A percentile compares a stretch with the other conserved stretches of the same genome.
phyloP scores from a whole-genome alignment of 1,140 invertebrate genomes.

The Lamellibrachia luymesi region DNA sequence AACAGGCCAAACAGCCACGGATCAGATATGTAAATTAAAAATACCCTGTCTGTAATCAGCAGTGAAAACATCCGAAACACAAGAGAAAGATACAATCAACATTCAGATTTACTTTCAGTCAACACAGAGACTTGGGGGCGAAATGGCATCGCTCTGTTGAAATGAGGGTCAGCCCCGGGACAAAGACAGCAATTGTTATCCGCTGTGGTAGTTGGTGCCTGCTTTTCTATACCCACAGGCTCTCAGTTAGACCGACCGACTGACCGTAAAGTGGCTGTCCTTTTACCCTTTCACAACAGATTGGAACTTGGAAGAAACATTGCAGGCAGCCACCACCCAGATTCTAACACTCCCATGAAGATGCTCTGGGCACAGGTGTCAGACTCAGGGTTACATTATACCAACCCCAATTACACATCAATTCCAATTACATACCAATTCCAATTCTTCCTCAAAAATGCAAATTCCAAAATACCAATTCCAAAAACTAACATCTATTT shows the following conservation, averaged over 20 bases:
- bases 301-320: background rate
- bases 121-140: background rate
- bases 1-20: background rate
- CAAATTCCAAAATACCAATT: too few species aligned
- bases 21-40: slow-evolving; percentile 6
- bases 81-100: background rate
- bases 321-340: background rate
- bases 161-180: background rate
- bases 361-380: too few species aligned
- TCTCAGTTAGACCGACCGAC: background rate
- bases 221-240: background rate
- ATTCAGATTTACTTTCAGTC: background rate
- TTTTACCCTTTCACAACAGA: background rate
- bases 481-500: too few species aligned
- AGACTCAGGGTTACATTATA: too few species aligned
- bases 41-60: background rate
- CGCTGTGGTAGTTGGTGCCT: background rate
- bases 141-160: background rate
- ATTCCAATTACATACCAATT: too few species aligned
- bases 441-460: too few species aligned
- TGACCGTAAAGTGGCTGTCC: background rate
- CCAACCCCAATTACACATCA: too few species aligned
- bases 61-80: background rate
- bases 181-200: background rate
- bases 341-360: background rate